Evolutionary conservation across 35 echinoderm and acorn worm species (phyloP), one percentile per base, ranked within the genome.

Genomic region (Chiridota heheva): DNA sequence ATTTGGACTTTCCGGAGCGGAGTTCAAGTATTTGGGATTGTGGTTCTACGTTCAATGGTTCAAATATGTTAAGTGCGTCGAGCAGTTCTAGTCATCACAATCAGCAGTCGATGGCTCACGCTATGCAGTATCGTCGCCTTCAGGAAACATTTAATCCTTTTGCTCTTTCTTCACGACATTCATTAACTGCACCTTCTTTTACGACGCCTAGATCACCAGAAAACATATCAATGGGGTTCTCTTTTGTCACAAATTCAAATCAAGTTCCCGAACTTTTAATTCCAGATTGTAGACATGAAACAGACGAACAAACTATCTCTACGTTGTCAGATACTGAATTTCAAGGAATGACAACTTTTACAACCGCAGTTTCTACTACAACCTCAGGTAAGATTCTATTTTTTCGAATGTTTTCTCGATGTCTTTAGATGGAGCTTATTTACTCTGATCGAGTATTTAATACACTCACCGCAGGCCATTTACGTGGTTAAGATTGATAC

Each of bases 1-100:
- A 78, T 4, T 26, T 74, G n/a, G 75, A 78, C 20, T 76, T 55
- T 34, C 22, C 58, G 12, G 72, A 76, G 29, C 75, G 51, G 51
- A 78, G 29, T 78, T n/a, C n/a, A n/a, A 74, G 70, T 47, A 78
- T 78, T 58, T 78, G 49, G 75, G 75, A 78, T 78, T 78, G 75
- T 78, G 35, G 51, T 40, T 58, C 75, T 34, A 42, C 75, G 37
- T 78, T 78, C 36, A 33, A 25, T 58, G 75, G 75, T 40, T 42
- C 75, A 61, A 78, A 42, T 58, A 62, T 78, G 35, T 28, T 78
- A 4, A 57, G 75, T 58, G 75, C 75, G 75, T 58, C 75, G 29
- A 42, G 75, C 36, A 78, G 75, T 78, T 60, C 75, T 34, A 78
- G 62, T 42, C 75, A 78, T 78, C n/a, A n/a, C n/a, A 43, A 38